Evolutionary conservation across 2,113 vertebrate species (phyloP).

Genomic region (Erythrocercus mccallii): DNA sequence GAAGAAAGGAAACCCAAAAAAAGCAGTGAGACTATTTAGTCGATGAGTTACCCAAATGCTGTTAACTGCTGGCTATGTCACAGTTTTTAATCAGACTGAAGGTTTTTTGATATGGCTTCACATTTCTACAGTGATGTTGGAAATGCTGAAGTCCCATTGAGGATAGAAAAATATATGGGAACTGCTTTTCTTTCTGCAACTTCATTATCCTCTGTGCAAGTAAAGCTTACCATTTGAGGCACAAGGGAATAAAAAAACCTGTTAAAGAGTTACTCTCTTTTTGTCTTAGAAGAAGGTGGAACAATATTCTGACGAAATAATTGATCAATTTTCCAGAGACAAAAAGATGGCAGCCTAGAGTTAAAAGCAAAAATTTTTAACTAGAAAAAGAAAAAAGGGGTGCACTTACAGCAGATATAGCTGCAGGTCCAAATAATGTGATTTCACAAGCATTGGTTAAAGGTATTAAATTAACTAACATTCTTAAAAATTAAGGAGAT

Average conservation of each 20-base stretch:
- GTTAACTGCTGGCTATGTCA: neutral
- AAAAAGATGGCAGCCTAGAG: neutral
- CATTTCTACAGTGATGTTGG: neutral
- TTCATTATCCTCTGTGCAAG: conserved; percentile 30
- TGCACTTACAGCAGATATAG: neutral
- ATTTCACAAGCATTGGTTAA: conserved; percentile 21
- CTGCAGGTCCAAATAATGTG: neutral
- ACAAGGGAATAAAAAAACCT: conserved; percentile 3
- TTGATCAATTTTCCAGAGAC: conserved; percentile 34
- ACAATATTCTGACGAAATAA: neutral
- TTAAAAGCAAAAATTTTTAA: neutral
- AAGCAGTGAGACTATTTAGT: neutral
- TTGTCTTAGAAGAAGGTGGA: neutral
- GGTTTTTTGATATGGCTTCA: neutral
- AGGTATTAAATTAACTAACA: conserved; percentile 25
- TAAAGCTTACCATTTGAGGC: conserved; percentile 10
- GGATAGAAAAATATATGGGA: neutral
- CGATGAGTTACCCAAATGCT: neutral
- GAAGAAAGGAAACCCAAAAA: neutral
- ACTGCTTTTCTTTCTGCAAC: conserved; percentile 34
- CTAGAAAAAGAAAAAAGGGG: neutral
- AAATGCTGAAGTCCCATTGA: neutral
- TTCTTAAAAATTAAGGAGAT: conserved; percentile 57
- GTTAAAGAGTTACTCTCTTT: conserved; percentile 35
- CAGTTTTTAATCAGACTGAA: neutral